Evolutionary conservation across 2,113 vertebrate species (phyloP).

Genomic region (Bambusicola thoracicus): DNA sequence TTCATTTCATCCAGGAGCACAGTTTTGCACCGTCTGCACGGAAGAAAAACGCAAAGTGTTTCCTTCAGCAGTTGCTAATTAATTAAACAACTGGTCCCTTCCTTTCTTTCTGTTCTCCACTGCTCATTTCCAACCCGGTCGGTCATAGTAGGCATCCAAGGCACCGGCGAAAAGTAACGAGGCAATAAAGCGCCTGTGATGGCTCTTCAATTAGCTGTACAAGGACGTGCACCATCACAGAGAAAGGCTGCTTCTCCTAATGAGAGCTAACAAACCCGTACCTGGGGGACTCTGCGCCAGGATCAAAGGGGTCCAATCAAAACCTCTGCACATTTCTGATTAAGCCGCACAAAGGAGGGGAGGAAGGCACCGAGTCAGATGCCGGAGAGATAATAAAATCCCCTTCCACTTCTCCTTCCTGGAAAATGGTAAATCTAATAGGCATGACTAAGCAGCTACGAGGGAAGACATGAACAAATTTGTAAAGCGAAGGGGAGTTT

Average conservation of each 20-base stretch:
- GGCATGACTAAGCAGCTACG: slow-evolving; percentile 51
- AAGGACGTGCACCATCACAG: not conserved
- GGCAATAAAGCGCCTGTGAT: not conserved
- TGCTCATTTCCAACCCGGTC: slow-evolving; percentile 8
- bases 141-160: not conserved
- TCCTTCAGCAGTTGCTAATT: slow-evolving; percentile 1
- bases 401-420: slow-evolving; percentile 3
- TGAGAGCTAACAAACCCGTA: slow-evolving; percentile 37
- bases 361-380: slow-evolving; percentile 16
- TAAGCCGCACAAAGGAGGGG: slow-evolving; percentile 19
- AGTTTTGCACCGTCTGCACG: not conserved
- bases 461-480: slow-evolving; percentile 47
- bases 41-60: not conserved
- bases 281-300: slow-evolving; percentile 38
- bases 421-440: slow-evolving; percentile 39
- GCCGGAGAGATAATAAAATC: slow-evolving; percentile 36
- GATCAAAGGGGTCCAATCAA: slow-evolving; percentile 56
- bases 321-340: slow-evolving; percentile 43
- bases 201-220: slow-evolving; percentile 45
- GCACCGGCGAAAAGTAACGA: not conserved
- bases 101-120: not conserved
- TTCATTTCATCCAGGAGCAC: slow-evolving; percentile 6
- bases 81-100: not conserved
- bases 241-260: slow-evolving; percentile 55
- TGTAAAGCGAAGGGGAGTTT: slow-evolving; percentile 59